phyloP scores from a whole-genome alignment of 1,140 invertebrate genomes.

The Arctopsyche grandis region DNA sequence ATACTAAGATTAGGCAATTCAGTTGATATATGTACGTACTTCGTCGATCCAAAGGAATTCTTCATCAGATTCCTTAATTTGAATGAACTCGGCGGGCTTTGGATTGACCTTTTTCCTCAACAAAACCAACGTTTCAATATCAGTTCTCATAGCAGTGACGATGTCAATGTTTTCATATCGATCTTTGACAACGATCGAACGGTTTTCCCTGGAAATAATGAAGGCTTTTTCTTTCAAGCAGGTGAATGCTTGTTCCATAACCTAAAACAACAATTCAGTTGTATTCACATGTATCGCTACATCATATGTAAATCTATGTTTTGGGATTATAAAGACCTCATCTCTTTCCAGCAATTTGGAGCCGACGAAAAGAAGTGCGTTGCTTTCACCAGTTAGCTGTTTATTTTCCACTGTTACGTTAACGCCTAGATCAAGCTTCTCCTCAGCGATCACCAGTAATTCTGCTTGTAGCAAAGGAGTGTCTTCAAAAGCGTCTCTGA shows the following conservation, averaged over 20 bases:
- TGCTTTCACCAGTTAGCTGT: slow-evolving; percentile 68
- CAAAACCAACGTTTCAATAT: slow-evolving; percentile 62
- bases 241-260: slow-evolving; percentile 59
- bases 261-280: slow-evolving; percentile 54
- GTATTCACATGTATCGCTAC: background rate
- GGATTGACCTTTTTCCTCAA: slow-evolving; percentile 61
- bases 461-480: slow-evolving; percentile 73
- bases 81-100: slow-evolving; percentile 63
- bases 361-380: slow-evolving; percentile 68
- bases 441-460: slow-evolving; percentile 61
- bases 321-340: slow-evolving; percentile 56
- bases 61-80: slow-evolving; percentile 58
- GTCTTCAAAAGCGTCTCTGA: slow-evolving; percentile 70
- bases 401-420: slow-evolving; percentile 71
- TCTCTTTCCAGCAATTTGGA: slow-evolving; percentile 61
- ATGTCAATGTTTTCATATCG: slow-evolving; percentile 60
- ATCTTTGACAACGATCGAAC: slow-evolving; percentile 56
- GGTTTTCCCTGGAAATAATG: slow-evolving; percentile 64
- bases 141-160: slow-evolving; percentile 61
- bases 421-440: slow-evolving; percentile 62
- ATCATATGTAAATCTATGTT: background rate
- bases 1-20: too few relatives aligned
- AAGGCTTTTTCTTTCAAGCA: slow-evolving; percentile 64
- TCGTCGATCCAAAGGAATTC: slow-evolving; percentile 62
- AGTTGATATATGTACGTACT: slow-evolving; percentile 12